These are phyloP conservation scores for Triplophysa bombifrons DNA, from an alignment of 2,797 vertebrate genomes.

Conservation along the genomic window DNA sequence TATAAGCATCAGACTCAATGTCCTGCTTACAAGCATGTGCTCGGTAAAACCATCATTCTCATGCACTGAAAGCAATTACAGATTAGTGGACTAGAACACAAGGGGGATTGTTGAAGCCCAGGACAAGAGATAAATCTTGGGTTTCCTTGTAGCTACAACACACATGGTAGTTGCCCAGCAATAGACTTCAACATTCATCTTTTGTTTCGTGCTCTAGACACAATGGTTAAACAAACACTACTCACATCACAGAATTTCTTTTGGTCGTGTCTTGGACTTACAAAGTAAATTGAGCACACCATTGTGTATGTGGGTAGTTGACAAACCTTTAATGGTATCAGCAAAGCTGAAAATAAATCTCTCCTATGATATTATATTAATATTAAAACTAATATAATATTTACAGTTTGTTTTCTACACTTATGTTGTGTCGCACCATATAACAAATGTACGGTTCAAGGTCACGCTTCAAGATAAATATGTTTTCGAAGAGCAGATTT, in stretches of 20 bases:
- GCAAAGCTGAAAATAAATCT: too few relatives aligned
- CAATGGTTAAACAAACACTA: background rate
- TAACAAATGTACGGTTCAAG: background rate
- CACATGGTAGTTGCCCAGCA: background rate
- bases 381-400: too few relatives aligned
- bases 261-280: background rate
- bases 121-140: slow-evolving; percentile 24
- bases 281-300: too few relatives aligned
- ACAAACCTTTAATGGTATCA: too few relatives aligned
- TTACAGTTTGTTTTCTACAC: too few relatives aligned
- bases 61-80: slow-evolving; percentile 9
- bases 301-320: too few relatives aligned
- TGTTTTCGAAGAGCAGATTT: slow-evolving; percentile 1
- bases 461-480: slow-evolving; percentile 9
- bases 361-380: too few relatives aligned
- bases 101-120: background rate
- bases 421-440: too few relatives aligned
- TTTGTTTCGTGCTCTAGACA: background rate
- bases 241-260: background rate
- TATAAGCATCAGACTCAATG: background rate
- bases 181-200: background rate
- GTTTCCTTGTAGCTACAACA: background rate
- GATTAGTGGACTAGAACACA: slow-evolving; percentile 30
- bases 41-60: slow-evolving; percentile 6
- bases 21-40: slow-evolving; percentile 23